Base-by-base conservation (phyloP, 2,888 invertebrate genomes). In the Spialia ferax region DNA sequence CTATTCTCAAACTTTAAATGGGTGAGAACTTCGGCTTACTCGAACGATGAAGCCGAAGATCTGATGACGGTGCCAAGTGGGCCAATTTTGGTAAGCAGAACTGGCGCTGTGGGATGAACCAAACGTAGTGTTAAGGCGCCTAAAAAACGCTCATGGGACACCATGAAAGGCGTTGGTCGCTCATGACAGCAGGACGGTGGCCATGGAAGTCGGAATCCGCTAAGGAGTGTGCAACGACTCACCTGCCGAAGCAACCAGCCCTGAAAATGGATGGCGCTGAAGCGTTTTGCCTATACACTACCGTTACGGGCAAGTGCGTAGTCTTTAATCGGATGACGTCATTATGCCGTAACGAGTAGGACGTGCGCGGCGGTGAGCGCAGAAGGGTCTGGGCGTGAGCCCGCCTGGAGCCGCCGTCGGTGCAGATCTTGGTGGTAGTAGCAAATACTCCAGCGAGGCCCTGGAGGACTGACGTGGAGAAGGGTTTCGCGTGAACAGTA, bases 1-100 rank as follows among this genome's bases (percentile, higher is more conserved):
- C 95, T 96, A 95, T 95, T 96, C 95, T 96, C 95, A 96, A 96
- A 96, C 96, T 96, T 95, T 95, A 94, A 96, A 95, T 95, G 94
- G 95, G 95, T 95, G 94, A 95, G 95, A 95, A 87, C 92, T 93
- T 91, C 88, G 93, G 92, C 94, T 95, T 95, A 88, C 94, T 95
- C 87, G 85, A 94, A 87, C 69, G 73, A 80, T 89, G 94, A 94
- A 94, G 92, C 87, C 89, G 88, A 88, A 87, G 89, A 80, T 85
- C 84, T 86, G 89, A 94, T 91, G 88, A 91, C 91, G 93, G 94
- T 94, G 94, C 94, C 95, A 92, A 95, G 95, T 95, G 95, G 95
- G 95, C 95, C 95, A 95, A 86, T 95, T 95, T 95, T 95, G 95
- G 95, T 95, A 96, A 96, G 95, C 95, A 96, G 96, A 96, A 96